Evolutionary conservation across 2,888 invertebrate genomes (phyloP), one percentile per base, ranked within the genome.

Genomic region (Caenorhabditis plicata): DNA sequence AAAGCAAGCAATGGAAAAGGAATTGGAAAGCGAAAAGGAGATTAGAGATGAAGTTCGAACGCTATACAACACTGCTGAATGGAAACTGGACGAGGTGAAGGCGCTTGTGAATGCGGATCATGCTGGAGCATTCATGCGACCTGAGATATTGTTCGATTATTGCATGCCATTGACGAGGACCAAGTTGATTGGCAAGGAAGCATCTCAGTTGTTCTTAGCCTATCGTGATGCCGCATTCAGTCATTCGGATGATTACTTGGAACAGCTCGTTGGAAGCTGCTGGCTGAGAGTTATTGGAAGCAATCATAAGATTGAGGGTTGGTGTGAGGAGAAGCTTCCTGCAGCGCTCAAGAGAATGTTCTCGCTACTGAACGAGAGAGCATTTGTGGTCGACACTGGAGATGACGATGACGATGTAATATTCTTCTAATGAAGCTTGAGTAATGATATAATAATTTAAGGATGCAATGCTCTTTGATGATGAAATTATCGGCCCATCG

Each of bases 1-100:
- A 82, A 88, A 91, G 80, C 95, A 96, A 82, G 88, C 88, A 0
- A 87, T 94, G 44, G 90, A 89, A 80, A 87, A 87, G 31, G 93
- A 94, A 82, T 85, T 89, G 19, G 88, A 89, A 23, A 92, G 91
- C 76, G 96, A 96, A 81, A 86, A 87, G 49, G 86, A 86, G 0
- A 89, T 91, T 56, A 86, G 91, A 65, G 85, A 87, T 35, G 86
- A 87, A 67, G 82, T 94, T 26, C 85, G 85, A 5, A 84, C 83
- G 8, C 57, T 78, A 1, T 73, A 69, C 41, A 45, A 58, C 20
- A 45, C 52, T 7, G 70, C 71, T 7, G 69, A 76, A 35, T 32
- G 43, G 19, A 45, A 54, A 29, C 53, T 75, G 36, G 68, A 73
- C n/a, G 48, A 66, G 27, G 49, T 51, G 4, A 41, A 56, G 46